Conservation (phyloP, 2,113 vertebrate species). For the Proterorhinus semilunaris region DNA sequence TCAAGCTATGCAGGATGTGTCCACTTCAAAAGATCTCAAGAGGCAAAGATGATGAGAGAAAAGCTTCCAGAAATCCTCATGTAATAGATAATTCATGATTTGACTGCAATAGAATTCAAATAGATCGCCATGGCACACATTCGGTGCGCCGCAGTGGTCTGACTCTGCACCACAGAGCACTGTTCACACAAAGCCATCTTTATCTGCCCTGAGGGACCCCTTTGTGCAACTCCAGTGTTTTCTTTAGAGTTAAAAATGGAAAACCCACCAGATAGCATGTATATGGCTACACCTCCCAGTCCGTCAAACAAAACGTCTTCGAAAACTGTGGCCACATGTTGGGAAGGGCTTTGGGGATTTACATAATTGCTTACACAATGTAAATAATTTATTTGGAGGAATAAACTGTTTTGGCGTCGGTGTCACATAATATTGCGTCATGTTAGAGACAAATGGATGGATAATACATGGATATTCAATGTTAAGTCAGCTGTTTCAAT, state of each 20-base stretch:
- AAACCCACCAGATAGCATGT: slow-evolving; percentile 21
- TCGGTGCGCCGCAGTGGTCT: slow-evolving; percentile 1
- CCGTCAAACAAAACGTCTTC: slow-evolving; percentile 48
- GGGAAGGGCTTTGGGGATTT: slow-evolving; percentile 46
- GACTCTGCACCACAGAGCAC: slow-evolving; percentile 23
- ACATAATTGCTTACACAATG: slow-evolving; percentile 57
- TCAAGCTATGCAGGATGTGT: too few relatives aligned
- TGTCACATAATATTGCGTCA: slow-evolving; percentile 4
- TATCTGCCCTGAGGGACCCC: slow-evolving; percentile 46
- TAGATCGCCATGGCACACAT: slow-evolving; percentile 9
- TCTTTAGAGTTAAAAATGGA: slow-evolving; percentile 47
- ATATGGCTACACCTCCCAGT: slow-evolving; percentile 38
- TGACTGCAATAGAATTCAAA: slow-evolving; percentile 3
- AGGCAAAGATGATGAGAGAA: slow-evolving; percentile 36
- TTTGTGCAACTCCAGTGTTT: slow-evolving; percentile 50
- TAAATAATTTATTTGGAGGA: slow-evolving; percentile 42
- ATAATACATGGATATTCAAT: background rate
- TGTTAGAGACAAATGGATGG: background rate
- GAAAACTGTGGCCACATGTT: slow-evolving; percentile 40
- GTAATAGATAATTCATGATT: slow-evolving; percentile 11
- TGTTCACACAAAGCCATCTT: slow-evolving; percentile 48
- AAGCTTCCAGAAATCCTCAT: slow-evolving; percentile 48
- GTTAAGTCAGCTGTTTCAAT: slow-evolving; percentile 2
- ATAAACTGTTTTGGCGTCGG: slow-evolving; percentile 47
- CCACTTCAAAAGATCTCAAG: too few relatives aligned